Conservation (phyloP, 2,113 vertebrate genomes). For the Pelmatolapia mariae region DNA sequence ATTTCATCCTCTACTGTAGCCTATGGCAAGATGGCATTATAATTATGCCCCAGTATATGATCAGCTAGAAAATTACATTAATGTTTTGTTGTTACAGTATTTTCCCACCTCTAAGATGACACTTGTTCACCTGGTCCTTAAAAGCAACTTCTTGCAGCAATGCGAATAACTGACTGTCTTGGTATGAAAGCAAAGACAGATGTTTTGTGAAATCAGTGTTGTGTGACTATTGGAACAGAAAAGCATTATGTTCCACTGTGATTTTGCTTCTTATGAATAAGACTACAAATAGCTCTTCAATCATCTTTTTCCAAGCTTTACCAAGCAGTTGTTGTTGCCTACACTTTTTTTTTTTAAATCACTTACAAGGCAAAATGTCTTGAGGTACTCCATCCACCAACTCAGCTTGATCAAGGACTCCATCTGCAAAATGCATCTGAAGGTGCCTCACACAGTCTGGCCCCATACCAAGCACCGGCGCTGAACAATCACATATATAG, state of each 20-base stretch:
- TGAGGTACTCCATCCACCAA: neutral
- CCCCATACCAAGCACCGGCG: neutral
- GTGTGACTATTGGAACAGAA: neutral
- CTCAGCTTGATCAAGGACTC: neutral
- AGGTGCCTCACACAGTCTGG: neutral
- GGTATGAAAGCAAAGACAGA: neutral
- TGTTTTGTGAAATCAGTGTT: neutral
- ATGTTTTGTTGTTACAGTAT: neutral
- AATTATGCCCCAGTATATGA: neutral
- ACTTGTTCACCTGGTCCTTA: neutral
- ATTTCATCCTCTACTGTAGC: neutral
- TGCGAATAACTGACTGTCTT: neutral
- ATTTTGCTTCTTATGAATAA: neutral
- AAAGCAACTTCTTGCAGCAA: neutral
- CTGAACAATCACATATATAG: conserved; percentile 34
- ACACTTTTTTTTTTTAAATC: neutral
- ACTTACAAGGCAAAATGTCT: neutral
- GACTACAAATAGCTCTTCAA: neutral
- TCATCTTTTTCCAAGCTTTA: neutral
- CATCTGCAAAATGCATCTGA: conserved; percentile 18
- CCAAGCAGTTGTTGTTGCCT: neutral
- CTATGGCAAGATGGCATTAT: neutral
- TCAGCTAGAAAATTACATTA: neutral
- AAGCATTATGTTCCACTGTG: neutral
- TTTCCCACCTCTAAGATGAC: neutral